Conservation (phyloP, 2,797 vertebrate genomes). For the Eurystomus glaucurus region DNA sequence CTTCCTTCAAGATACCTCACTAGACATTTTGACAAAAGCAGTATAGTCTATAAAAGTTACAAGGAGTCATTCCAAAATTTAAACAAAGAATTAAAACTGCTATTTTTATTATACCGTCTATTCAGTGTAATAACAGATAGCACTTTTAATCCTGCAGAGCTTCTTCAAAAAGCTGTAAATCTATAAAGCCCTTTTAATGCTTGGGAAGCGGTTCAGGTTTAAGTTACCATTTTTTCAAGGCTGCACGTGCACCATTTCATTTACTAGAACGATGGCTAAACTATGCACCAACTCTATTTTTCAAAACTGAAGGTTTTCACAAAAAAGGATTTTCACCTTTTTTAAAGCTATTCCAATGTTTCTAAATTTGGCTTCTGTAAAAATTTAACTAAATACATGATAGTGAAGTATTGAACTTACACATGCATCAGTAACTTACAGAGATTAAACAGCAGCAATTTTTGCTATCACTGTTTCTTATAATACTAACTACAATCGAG, state of each 20-base stretch:
- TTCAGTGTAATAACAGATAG: not conserved
- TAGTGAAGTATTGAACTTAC: not conserved
- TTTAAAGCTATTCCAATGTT: not conserved
- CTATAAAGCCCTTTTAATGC: not conserved
- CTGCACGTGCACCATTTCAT: not conserved
- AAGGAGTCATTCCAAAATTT: not conserved
- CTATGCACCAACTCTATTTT: not conserved
- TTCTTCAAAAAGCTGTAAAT: not conserved
- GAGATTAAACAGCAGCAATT: not conserved
- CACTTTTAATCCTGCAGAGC: not conserved
- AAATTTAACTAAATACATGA: not conserved
- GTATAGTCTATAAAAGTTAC: not conserved
- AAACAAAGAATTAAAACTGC: not conserved
- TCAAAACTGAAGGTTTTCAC: not conserved
- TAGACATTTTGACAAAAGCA: not conserved
- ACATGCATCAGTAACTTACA: not conserved
- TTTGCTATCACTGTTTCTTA: not conserved
- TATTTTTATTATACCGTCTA: not conserved
- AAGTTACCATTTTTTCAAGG: not conserved
- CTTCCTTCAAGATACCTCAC: not conserved
- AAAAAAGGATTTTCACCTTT: not conserved
- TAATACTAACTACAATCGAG: not conserved
- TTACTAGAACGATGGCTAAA: not conserved
- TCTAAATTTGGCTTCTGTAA: not conserved
- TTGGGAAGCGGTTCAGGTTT: not conserved